Percentiles rank a stretch among this genome's conserved stretches.
Evolutionary conservation across 2,797 vertebrate species (phyloP).

Genomic region (Microtus agrestis): DNA sequence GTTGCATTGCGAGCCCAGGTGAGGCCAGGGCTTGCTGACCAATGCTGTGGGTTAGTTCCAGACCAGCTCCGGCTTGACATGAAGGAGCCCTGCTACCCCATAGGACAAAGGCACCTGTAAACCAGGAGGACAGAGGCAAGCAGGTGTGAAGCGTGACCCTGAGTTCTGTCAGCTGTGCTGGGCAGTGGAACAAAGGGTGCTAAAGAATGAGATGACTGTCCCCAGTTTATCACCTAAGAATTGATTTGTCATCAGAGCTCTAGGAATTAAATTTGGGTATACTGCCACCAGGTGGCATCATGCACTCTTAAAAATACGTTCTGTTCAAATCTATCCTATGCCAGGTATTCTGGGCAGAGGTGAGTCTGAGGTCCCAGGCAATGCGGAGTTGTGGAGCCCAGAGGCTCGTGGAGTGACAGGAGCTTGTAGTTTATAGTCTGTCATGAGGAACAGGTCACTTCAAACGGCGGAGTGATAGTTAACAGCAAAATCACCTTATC

Average conservation of each 20-base stretch:
- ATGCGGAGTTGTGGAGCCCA: accelerated
- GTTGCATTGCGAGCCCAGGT: accelerated
- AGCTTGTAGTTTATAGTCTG: background rate
- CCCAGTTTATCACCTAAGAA: background rate
- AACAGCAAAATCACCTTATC: background rate
- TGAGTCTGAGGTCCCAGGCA: background rate
- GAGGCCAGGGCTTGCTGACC: background rate
- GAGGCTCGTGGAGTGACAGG: background rate
- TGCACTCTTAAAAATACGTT: background rate
- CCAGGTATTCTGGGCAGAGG: background rate
- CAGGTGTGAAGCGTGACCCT: accelerated
- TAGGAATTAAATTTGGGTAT: background rate
- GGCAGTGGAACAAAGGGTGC: no score
- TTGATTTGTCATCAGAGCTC: no score
- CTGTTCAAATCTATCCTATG: background rate
- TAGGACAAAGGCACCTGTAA: accelerated
- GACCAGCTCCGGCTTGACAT: accelerated
- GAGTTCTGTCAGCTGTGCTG: background rate
- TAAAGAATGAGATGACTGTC: accelerated
- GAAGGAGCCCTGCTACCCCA: no score
- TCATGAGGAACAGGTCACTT: background rate
- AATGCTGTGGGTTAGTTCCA: accelerated
- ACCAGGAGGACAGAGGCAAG: accelerated
- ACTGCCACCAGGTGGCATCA: background rate
- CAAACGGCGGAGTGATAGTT: background rate